phyloP scores from a whole-genome alignment of 2,113 vertebrate genomes.

The Alethe castanea region DNA sequence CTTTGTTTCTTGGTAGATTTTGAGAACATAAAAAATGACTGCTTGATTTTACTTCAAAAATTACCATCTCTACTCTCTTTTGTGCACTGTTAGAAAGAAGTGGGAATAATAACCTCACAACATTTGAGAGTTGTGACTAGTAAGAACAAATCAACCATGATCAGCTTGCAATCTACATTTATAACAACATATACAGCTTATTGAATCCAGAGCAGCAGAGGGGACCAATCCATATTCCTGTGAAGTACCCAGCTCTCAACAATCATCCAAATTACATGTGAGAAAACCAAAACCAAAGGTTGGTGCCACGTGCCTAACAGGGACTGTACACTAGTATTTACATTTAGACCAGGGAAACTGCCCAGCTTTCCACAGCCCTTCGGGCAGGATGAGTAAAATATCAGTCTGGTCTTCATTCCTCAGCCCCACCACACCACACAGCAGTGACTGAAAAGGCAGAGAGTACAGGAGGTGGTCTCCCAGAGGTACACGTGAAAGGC shows the following conservation, averaged over 20 bases:
- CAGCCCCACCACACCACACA: neutral
- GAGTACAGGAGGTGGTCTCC: neutral
- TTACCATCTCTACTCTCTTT: neutral
- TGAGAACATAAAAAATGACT: neutral
- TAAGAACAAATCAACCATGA: neutral
- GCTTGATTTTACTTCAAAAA: neutral
- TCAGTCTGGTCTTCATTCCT: neutral
- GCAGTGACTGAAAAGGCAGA: neutral
- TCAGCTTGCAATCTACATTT: neutral
- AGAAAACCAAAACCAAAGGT: neutral
- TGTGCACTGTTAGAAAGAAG: neutral
- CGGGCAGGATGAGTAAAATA: neutral
- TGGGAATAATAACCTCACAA: neutral
- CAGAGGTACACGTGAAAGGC: neutral
- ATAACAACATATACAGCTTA: neutral
- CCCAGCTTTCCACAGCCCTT: neutral
- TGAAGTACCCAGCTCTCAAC: neutral
- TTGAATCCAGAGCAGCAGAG: neutral
- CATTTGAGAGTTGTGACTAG: neutral
- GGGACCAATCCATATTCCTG: no score
- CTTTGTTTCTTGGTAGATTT: neutral
- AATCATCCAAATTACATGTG: neutral
- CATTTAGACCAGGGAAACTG: neutral
- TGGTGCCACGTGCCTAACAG: neutral
- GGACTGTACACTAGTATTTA: neutral